Evolutionary conservation across 2,888 invertebrate genomes (phyloP), one percentile per base, ranked within the genome.

Genomic region (Drosophila nigritarsus): DNA sequence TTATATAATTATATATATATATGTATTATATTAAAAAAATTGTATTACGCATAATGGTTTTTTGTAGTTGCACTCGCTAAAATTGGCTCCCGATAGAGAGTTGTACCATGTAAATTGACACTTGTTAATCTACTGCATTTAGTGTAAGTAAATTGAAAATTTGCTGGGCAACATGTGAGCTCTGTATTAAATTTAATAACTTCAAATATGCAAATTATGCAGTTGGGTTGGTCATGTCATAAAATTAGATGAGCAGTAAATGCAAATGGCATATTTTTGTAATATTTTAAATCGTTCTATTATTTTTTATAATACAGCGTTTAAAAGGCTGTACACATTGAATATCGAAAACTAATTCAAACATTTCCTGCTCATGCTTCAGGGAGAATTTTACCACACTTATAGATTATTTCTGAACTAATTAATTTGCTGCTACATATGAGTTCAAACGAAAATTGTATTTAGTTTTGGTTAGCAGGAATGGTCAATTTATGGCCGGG

Each of bases 41-140:
- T 56, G 60, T 77, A 73, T 70, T 60, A 71, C 63, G 65, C 61
- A 72, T 81, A 78, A 75, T 82, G 15, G 15, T 45, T 45, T 24
- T n/a, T 24, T 45, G 69, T 59, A 62, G 58, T 51, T 65, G 65
- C 49, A 69, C 66, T 70, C 38, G 60, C 64, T 48, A 55, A 67
- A 78, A 69, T 54, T 38, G 32, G 29, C 15, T 38, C 24, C 45
- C 24, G 24, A 4, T 24, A 2, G 45, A 3, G 45, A 50, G 27
- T 60, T 54, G 50, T 36, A 34, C 1, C 45, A 51, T 62, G 71
- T 55, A 81, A 87, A 87, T 87, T 82, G 78, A 68, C 76, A 40
- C 78, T 82, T 73, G 84, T 88, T 86, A 86, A 88, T 88, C 89
- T 82, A 86, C 78, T 82, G 78, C 59, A 74, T 78, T 83, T 82